Base-by-base conservation (phyloP, 1,140 invertebrate species). In the Limonius californicus region DNA sequence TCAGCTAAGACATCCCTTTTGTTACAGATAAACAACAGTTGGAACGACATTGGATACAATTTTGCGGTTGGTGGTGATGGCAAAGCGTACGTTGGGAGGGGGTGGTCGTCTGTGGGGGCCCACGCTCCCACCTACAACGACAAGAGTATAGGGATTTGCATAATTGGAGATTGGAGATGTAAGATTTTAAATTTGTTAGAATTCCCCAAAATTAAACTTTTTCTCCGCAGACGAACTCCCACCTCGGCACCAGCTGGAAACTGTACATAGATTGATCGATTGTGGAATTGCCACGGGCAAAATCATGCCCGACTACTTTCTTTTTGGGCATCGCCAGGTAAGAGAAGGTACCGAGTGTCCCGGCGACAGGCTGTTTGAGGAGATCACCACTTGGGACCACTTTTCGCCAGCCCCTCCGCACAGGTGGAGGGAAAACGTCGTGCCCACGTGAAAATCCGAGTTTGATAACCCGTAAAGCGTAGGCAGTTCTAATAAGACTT, bases 1-100 rank as follows among this genome's bases (percentile, higher is more conserved):
- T n/a, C n/a, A n/a, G n/a, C n/a, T n/a, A n/a, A n/a, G n/a, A 35
- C 8, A 7, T 18, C 45, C n/a, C n/a, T 42, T 54, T 8, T 7
- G 6, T 42, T 59, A 54, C 70, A 76, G 64, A 78, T 86, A 47
- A 76, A 72, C 16, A 79, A 78, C 8, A 77, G 78, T 1, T 91
- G 88, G 88, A 81, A 78, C 69, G 90, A 92, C 69, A 89, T 85
- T 68, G 78, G 90, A 79, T 84, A 91, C 81, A 71, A 85, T 74
- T 94, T 94, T 74, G 82, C 87, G 12, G 81, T 92, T 6, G 91
- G 91, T 1, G 87, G 87, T 12, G 89, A 93, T 59, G 89, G 89
- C 1, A 78, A 81, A 9, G 85, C 85, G 6, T 93, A 91, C 68
- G 83, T 86, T 63, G 91, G 89, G 1, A 80, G 90, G 21, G 89